Base-by-base conservation (phyloP, 2,888 invertebrate genomes). In the Eretmocerus hayati region DNA sequence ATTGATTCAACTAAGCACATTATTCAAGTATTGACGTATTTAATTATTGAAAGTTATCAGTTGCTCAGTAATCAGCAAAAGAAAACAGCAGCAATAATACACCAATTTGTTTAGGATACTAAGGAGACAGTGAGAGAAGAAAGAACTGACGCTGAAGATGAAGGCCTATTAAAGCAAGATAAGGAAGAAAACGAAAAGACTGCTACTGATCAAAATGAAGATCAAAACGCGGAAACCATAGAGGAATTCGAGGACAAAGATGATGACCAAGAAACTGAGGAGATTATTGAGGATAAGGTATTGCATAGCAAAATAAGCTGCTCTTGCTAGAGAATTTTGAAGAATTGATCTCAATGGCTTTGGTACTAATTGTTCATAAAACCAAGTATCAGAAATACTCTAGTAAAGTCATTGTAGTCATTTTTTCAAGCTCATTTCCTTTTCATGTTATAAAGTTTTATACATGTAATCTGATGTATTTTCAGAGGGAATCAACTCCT, bases 81-180 rank as follows among this genome's bases (percentile, higher is more conserved):
- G n/a, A n/a, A n/a, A n/a, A n/a, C n/a, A n/a, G n/a, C n/a, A n/a
- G n/a, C n/a, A n/a, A n/a, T n/a, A n/a, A n/a, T n/a, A n/a, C n/a
- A 26, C 26, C 11, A 26, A 9, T 6, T 26, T 26, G 26, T 26
- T 21, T 44, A 60, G 67, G 66, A 67, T 5, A 62, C 85, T 62
- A 80, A 81, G 59, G 72, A 64, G 38, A 72, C 73, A 6, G 74
- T 73, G 58, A 71, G 71, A 47, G 66, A 68, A 52, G 72, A 72
- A 1, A 74, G 74, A 3, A 71, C 59, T n/a, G 72, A 69, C 35
- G 69, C 20, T 37, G 47, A 51, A 39, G 35, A 21, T 20, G 45
- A 48, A 40, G 64, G 62, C 31, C 59, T 30, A 13, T 58, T 52
- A 26, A 67, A 62, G 43, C 67, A 61, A 35, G 64, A 59, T 48